These are phyloP conservation scores for Melanotaenia trifasciata DNA, from an alignment of 2,797 vertebrate species.

Conservation along the genomic window DNA sequence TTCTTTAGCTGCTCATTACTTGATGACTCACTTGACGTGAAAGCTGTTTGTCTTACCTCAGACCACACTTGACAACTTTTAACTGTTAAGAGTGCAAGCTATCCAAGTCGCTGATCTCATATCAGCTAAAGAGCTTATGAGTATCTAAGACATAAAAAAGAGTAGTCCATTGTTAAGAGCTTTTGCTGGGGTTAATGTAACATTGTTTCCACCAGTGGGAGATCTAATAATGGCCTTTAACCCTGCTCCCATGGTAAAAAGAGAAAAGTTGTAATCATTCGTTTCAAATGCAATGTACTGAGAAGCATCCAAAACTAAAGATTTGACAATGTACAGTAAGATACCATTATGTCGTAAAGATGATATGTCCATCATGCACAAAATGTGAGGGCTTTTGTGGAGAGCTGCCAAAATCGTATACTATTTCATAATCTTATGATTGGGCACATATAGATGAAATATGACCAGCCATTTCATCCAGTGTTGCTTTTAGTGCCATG, in stretches of 20 bases:
- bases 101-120: conserved; percentile 67
- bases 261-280: conserved; percentile 44
- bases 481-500: conserved; percentile 31
- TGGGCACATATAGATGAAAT: conserved; percentile 40
- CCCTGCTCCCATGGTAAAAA: conserved; percentile 34
- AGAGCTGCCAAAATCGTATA: conserved; percentile 54
- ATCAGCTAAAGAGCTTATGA: conserved; percentile 67
- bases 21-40: conserved; percentile 71
- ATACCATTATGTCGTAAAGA: conserved; percentile 59
- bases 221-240: conserved; percentile 65
- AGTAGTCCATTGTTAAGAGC: conserved; percentile 59
- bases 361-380: conserved; percentile 36
- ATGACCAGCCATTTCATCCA: conserved; percentile 25
- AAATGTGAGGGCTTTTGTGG: conserved; percentile 39
- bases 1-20: conserved; percentile 62
- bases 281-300: conserved; percentile 43
- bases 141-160: conserved; percentile 57
- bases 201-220: conserved; percentile 43
- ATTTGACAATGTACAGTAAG: conserved; percentile 46
- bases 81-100: conserved; percentile 58
- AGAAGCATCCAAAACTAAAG: conserved; percentile 46
- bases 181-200: conserved; percentile 56
- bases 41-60: conserved; percentile 57
- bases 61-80: conserved; percentile 55
- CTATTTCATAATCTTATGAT: conserved; percentile 38